Evolutionary conservation across 2,888 invertebrate species (phyloP), one percentile per base, ranked within the genome.

Genomic region (Hesperia comma): DNA sequence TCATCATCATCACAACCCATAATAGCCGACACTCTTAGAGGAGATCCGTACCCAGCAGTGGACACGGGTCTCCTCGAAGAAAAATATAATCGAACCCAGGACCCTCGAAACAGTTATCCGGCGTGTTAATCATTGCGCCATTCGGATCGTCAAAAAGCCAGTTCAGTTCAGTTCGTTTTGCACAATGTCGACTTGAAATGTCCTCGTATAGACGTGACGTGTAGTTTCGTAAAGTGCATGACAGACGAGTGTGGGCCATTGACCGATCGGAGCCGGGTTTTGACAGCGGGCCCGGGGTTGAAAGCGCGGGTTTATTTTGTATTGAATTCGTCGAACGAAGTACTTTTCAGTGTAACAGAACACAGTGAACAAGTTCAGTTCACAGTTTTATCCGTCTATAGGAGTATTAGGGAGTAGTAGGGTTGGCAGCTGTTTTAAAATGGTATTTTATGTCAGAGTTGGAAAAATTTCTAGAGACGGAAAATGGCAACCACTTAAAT

Each of bases 261-360:
- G 19, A 17, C 49, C 19, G 17, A 19, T 49, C 4, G 19, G 12
- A 19, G 19, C 19, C 19, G 49, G 49, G 19, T 49, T 49, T 19
- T 19, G 49, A 49, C 12, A n/a, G 17, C 49, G 19, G 10, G 15
- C 17, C 49, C 19, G 2, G 49, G 19, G 19, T 12, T 19, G 19
- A 49, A 21, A 49, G 19, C 43, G 6, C 49, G 49, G 46, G 46
- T 46, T 46, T 17, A 46, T 46, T 46, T 46, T 5, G 49, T 63
- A 63, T 63, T 51, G 63, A 51, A 51, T 51, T 49, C 49, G 19
- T 58, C 26, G 37, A 46, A 37, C 49, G 26, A 49, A 63, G 63
- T 57, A 63, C 49, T 57, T 57, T 57, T 40, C 51, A 57, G 10
- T 41, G 63, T 63, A 63, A 62, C 43, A 33, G 62, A 33, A 46